Conservation (phyloP, 2,797 vertebrate genomes). For the Enteromius unitaeniatus region DNA sequence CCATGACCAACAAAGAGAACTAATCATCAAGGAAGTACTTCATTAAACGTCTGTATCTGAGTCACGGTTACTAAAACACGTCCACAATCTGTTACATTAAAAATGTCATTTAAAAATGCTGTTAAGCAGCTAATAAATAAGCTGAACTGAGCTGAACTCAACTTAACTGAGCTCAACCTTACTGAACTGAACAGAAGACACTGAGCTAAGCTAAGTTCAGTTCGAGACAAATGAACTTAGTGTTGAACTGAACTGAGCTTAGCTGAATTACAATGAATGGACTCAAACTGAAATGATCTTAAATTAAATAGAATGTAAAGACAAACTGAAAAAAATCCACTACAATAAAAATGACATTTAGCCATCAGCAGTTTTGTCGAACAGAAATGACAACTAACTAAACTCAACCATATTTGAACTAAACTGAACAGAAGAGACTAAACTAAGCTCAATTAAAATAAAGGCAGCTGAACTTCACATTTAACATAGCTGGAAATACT, state of each 20-base stretch:
- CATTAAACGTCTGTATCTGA: conserved; percentile 16
- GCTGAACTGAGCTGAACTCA: neutral
- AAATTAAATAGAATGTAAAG: neutral
- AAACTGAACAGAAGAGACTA: neutral
- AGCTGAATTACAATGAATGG: neutral
- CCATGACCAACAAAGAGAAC: neutral
- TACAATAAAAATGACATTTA: neutral
- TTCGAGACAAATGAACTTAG: neutral
- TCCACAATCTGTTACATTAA: neutral
- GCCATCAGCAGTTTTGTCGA: neutral
- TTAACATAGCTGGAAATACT: neutral
- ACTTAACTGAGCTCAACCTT: neutral
- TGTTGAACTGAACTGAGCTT: neutral
- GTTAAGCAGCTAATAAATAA: neutral
- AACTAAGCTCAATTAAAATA: neutral
- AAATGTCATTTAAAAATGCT: neutral
- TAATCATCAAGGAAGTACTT: conserved; percentile 32
- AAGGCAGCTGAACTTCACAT: neutral
- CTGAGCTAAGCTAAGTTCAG: neutral
- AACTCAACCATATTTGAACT: neutral
- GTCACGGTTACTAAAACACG: neutral
- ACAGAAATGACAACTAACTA: neutral
- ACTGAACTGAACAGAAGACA: neutral
- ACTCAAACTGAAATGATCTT: neutral
- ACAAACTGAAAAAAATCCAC: neutral